Base-by-base conservation (phyloP, 2,888 invertebrate genomes). In the Gastrophysa polygoni region DNA sequence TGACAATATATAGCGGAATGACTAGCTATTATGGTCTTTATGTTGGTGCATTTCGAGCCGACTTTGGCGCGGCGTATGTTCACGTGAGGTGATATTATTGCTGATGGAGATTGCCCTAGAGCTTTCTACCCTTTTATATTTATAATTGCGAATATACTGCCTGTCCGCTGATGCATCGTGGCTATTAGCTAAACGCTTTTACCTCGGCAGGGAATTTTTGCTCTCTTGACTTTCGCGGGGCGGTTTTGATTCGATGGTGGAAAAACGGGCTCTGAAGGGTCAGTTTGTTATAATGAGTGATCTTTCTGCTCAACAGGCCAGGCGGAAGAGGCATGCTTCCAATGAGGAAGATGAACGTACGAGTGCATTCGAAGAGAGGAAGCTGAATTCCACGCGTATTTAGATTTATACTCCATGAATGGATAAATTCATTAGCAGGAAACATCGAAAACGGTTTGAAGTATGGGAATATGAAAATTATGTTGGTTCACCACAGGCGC, bases 121-220 rank as follows among this genome's bases (percentile, higher is more conserved):
- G 52, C 14, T 18, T 52, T 52, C 38, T 38, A 52, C 52, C 52
- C 52, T 14, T 52, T 38, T 52, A 52, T 52, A 52, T 52, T 52
- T 52, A 52, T 52, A 52, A 52, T 52, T 52, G 52, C 52, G 52
- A 52, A 52, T 52, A 52, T 52, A 52, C 52, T 38, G 52, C 52
- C 52, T 52, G 52, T 38, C 20, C 52, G 38, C n/a, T 52, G 52
- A 52, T 52, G 52, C 52, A 52, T 52, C 52, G 21, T 38, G 21
- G 52, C 52, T 52, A 52, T 52, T 52, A 52, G 52, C 52, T 52
- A 52, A 52, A 52, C 52, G 52, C 18, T 52, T 52, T 52, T 14
- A 21, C 52, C 38, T 38, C 21, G 38, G 21, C 38, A 14, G 52
- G 29, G 34, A 18, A 52, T 16, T 52, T 52, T 52, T 52, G 52